Conservation (phyloP, 2,113 vertebrate species). For the Onychostoma macrolepis region DNA sequence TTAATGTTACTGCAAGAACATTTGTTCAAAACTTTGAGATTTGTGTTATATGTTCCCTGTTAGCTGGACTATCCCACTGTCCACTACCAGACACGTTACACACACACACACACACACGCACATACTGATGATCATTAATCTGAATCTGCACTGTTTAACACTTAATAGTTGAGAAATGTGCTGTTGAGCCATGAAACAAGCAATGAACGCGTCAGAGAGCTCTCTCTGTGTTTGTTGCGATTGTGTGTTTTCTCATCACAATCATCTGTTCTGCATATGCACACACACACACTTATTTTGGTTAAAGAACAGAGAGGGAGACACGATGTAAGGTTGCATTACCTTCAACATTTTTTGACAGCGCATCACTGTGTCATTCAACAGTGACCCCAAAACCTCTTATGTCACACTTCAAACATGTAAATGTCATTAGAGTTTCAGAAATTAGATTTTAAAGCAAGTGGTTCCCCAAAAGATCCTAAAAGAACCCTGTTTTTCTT, state of each 20-base stretch:
- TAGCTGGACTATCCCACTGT: background rate
- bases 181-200: constrained; percentile 46
- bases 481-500: too few relatives aligned
- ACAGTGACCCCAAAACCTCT: background rate
- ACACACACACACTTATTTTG: constrained; percentile 1
- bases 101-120: too few relatives aligned
- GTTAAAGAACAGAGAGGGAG: background rate
- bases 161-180: constrained; percentile 46
- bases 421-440: background rate
- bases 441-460: background rate
- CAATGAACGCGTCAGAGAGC: constrained; percentile 23
- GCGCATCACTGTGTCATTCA: background rate
- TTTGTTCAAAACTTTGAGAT: background rate
- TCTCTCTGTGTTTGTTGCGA: constrained; percentile 24
- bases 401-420: background rate
- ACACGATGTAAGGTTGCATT: background rate
- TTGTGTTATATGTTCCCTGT: too few relatives aligned
- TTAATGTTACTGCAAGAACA: background rate
- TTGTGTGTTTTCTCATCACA: constrained; percentile 33
- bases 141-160: background rate
- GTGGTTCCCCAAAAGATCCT: background rate
- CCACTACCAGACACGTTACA: background rate
- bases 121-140: background rate
- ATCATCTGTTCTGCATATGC: constrained; percentile 58
- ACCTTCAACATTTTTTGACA: too few relatives aligned